Evolutionary conservation across 2,888 invertebrate species (phyloP), one percentile per base, ranked within the genome.

Genomic region (Coenonympha glycerion): DNA sequence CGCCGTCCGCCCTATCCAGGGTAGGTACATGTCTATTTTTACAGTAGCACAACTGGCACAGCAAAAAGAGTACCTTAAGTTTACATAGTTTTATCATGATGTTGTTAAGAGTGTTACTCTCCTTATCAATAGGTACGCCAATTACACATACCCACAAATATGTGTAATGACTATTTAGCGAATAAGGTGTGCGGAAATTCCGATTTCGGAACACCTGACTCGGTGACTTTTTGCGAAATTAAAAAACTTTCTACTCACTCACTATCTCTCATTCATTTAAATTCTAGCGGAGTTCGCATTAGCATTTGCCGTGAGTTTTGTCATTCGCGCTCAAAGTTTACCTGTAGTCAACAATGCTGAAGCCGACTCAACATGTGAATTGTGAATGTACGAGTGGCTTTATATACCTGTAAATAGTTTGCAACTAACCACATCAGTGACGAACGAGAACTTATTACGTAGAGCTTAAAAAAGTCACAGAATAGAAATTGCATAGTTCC

Each of bases 211-310:
- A 73, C 85, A 85, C 84, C 85, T 85, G 84, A 74, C 68, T 71
- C 77, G 15, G 15, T 5, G 39, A 39, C 15, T 39, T 39, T 77
- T 78, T 73, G 65, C 76, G 74, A 85, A 85, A 86, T 86, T 85
- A 86, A 85, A 85, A 86, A 86, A 86, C 80, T 65, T 86, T 83
- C 76, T 68, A 68, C 70, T 69, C 69, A 79, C 76, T 74, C 70
- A 47, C 47, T 48, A 41, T 11, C n/a, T 40, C 28, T 45, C 48
- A 71, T 80, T 79, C 80, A 80, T 84, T 84, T 81, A 82, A 82
- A 83, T 82, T 79, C 79, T 79, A 79, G 80, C 76, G 73, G 76
- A 57, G 78, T 78, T 75, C 61, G 37, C 50, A 76, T 80, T 79
- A 76, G 80, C 76, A 80, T 79, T 82, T 79, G 81, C 79, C 76